A percentile compares a stretch with the other conserved stretches of the same genome.
Evolutionary conservation across 2,888 invertebrate species (phyloP).

Genomic region (Dolichopus griseipennis): DNA sequence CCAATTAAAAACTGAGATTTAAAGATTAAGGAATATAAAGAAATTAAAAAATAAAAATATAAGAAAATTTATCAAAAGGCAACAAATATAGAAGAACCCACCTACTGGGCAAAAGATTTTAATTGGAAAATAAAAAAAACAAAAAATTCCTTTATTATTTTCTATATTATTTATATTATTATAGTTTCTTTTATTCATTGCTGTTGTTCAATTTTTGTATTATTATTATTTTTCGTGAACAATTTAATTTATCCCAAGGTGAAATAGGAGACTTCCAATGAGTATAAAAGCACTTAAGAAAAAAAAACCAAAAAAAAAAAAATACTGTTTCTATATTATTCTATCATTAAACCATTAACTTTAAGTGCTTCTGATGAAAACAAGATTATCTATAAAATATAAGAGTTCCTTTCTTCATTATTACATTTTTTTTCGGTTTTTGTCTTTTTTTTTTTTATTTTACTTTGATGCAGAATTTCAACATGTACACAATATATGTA

Average conservation of each 20-base stretch:
- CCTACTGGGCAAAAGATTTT: neutral
- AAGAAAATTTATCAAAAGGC: no score
- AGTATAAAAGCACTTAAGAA: neutral
- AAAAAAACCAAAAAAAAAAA: neutral
- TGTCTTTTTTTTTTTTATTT: no score
- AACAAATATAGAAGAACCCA: neutral
- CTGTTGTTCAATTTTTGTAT: no score
- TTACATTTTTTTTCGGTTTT: no score
- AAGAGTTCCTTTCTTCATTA: neutral
- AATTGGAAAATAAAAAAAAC: neutral
- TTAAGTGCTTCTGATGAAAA: constrained; percentile 9
- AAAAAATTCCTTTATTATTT: neutral
- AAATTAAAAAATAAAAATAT: no score
- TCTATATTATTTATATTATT: neutral
- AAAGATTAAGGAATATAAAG: neutral
- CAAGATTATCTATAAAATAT: constrained; percentile 8
- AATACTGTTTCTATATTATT: neutral
- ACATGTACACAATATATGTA: no score
- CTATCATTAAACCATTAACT: constrained; percentile 7
- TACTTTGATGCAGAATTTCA: no score
- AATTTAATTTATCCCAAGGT: neutral
- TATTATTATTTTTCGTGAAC: neutral
- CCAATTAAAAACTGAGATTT: neutral
- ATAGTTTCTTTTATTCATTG: no score
- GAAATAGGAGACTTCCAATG: neutral